These are phyloP conservation scores for Clamator glandarius DNA, from an alignment of 2,797 vertebrate genomes.

Conservation along the genomic window DNA sequence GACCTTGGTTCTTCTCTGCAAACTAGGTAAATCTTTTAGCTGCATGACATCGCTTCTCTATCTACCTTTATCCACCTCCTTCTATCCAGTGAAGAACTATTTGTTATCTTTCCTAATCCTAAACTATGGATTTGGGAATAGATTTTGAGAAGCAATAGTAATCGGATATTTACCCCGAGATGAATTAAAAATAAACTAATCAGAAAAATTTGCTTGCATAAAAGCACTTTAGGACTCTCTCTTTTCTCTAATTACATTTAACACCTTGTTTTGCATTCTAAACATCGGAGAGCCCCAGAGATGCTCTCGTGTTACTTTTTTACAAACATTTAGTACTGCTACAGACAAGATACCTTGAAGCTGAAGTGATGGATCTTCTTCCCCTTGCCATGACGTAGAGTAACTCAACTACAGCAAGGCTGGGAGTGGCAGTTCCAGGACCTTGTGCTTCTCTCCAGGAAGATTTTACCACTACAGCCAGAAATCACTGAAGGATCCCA, in stretches of 20 bases:
- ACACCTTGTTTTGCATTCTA: neutral
- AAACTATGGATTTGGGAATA: neutral
- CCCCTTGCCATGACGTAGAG: too few species aligned
- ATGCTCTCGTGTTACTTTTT: neutral
- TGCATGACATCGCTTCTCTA: neutral
- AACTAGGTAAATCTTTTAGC: neutral
- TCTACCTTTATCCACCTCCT: neutral
- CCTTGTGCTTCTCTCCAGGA: neutral
- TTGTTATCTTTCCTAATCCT: neutral
- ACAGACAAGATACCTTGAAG: neutral
- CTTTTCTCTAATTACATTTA: neutral
- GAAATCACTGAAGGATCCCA: neutral
- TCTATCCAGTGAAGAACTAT: neutral
- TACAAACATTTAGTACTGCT: neutral
- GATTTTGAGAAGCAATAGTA: neutral
- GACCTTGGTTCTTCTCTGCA: neutral
- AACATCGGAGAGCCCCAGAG: neutral
- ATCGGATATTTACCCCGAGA: neutral
- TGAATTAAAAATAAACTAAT: neutral
- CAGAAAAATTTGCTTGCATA: neutral
- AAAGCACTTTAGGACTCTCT: neutral
- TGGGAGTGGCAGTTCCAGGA: neutral
- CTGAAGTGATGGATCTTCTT: neutral
- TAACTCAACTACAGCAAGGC: neutral
- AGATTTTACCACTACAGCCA: neutral